These are phyloP conservation scores for Anthoscopus minutus DNA, from an alignment of 2,113 vertebrate species.

Conservation along the genomic window DNA sequence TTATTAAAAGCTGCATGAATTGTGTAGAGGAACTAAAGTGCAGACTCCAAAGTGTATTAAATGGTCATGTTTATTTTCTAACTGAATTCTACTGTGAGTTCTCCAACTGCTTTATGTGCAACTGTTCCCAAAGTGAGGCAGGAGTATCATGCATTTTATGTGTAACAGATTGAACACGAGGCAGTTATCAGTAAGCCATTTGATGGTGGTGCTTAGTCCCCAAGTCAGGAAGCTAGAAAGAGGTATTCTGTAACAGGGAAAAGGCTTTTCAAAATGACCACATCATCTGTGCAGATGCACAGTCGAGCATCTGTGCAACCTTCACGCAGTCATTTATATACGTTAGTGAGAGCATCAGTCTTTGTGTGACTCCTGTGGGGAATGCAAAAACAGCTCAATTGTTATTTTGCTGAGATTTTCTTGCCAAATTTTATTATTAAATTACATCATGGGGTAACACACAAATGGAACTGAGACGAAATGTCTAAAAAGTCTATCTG, in stretches of 20 bases:
- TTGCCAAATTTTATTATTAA: conserved; percentile 11
- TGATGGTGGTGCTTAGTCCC: conserved; percentile 23
- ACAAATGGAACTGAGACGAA: neutral
- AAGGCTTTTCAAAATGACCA: conserved; percentile 42
- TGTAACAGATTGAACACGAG: conserved; percentile 36
- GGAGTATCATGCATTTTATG: conserved; percentile 16
- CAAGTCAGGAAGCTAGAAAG: neutral
- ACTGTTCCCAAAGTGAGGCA: conserved; percentile 7
- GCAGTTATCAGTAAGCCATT: conserved; percentile 31
- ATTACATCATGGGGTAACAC: neutral
- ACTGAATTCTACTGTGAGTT: conserved; percentile 41
- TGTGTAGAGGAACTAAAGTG: neutral
- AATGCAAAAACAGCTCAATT: neutral
- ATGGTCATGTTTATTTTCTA: conserved; percentile 26
- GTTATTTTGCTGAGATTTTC: conserved; percentile 6
- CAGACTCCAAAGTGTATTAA: conserved; percentile 16
- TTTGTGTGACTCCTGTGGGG: neutral
- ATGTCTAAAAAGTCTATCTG: neutral
- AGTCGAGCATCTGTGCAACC: conserved; percentile 31
- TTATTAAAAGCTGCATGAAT: conserved; percentile 5
- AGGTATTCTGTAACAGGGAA: conserved; percentile 35
- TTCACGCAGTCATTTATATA: conserved; percentile 43
- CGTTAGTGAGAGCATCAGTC: conserved; percentile 16
- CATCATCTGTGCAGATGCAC: neutral
- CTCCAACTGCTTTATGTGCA: conserved; percentile 46